These are phyloP conservation scores for Lepidocyrtinus sp. DNA, from an alignment of 2,888 invertebrate genomes.

Conservation along the genomic window DNA sequence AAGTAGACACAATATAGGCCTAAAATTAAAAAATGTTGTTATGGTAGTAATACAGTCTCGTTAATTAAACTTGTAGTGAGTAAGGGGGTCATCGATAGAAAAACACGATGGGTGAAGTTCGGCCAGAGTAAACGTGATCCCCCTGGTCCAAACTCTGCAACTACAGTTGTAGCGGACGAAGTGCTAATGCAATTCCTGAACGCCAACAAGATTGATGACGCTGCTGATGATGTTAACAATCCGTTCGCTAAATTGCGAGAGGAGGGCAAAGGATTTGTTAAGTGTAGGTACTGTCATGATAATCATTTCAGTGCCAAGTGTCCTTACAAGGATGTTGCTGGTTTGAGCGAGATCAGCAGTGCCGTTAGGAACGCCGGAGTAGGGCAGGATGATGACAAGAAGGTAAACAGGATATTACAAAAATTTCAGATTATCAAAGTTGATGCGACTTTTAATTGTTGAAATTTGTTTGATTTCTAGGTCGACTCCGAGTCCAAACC, in stretches of 20 bases:
- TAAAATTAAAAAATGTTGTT: background rate
- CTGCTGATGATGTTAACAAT: slow-evolving; percentile 90
- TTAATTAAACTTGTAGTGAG: slow-evolving; percentile 77
- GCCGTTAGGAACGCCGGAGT: slow-evolving; percentile 69
- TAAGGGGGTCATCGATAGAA: slow-evolving; percentile 92
- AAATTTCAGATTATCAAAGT: no score
- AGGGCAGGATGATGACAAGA: slow-evolving; percentile 44
- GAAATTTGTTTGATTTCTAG: slow-evolving; percentile 33
- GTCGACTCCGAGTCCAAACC: slow-evolving; percentile 70
- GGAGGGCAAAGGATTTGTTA: slow-evolving; percentile 82
- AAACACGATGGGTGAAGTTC: slow-evolving; percentile 93
- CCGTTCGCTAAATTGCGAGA: slow-evolving; percentile 82
- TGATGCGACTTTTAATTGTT: no score
- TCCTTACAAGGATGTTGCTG: slow-evolving; percentile 93
- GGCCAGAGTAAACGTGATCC: slow-evolving; percentile 92
- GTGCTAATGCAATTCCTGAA: slow-evolving; percentile 90
- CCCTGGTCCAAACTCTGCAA: slow-evolving; percentile 96
- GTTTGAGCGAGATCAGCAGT: slow-evolving; percentile 71
- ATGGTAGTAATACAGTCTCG: background rate
- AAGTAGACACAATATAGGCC: slow-evolving; percentile 55
- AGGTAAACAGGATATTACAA: slow-evolving; percentile 17
- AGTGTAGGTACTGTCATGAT: slow-evolving; percentile 92
- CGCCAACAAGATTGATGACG: slow-evolving; percentile 73
- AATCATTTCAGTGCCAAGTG: slow-evolving; percentile 99
- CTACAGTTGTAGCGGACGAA: slow-evolving; percentile 96